phyloP scores from a whole-genome alignment of 1,140 invertebrate genomes.

The Geopemphigus sp. region DNA sequence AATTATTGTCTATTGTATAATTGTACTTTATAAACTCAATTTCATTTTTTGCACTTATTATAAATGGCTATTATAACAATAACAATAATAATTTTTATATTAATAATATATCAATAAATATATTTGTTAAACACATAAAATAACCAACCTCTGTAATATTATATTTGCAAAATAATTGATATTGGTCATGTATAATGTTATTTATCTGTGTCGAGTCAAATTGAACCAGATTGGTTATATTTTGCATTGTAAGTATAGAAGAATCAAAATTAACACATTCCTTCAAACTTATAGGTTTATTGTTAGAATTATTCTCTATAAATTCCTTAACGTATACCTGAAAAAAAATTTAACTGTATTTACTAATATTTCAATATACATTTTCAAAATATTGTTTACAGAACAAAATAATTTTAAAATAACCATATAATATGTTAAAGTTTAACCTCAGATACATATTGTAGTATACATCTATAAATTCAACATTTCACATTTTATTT shows the following conservation, averaged over 20 bases:
- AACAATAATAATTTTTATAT: neutral
- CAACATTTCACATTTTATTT: too few relatives aligned
- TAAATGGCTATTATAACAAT: slow-evolving; percentile 8
- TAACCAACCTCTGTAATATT: slow-evolving; percentile 55
- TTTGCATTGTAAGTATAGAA: slow-evolving; percentile 52
- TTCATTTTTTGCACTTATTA: slow-evolving; percentile 30
- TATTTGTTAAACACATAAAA: neutral
- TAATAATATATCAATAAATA: too few relatives aligned
- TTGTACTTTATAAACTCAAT: slow-evolving; percentile 37
- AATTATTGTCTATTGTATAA: slow-evolving; percentile 23
- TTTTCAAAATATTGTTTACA: too few relatives aligned
- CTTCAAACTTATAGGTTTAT: neutral
- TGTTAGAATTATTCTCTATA: slow-evolving; percentile 13
- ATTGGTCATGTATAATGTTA: slow-evolving; percentile 57
- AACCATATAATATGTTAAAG: too few relatives aligned
- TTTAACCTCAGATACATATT: too few relatives aligned
- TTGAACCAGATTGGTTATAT: slow-evolving; percentile 58
- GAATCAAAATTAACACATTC: slow-evolving; percentile 27
- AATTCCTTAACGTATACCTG: slow-evolving; percentile 24
- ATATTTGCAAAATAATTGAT: slow-evolving; percentile 60
- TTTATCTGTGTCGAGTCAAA: slow-evolving; percentile 60
- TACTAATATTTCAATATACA: too few relatives aligned
- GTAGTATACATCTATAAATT: too few relatives aligned
- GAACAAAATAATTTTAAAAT: too few relatives aligned
- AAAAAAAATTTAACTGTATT: neutral